Percentiles rank a stretch among this genome's conserved stretches.
These are phyloP conservation scores for Epinephelus lanceolatus DNA, from an alignment of 2,113 vertebrate species.

Conservation along the genomic window DNA sequence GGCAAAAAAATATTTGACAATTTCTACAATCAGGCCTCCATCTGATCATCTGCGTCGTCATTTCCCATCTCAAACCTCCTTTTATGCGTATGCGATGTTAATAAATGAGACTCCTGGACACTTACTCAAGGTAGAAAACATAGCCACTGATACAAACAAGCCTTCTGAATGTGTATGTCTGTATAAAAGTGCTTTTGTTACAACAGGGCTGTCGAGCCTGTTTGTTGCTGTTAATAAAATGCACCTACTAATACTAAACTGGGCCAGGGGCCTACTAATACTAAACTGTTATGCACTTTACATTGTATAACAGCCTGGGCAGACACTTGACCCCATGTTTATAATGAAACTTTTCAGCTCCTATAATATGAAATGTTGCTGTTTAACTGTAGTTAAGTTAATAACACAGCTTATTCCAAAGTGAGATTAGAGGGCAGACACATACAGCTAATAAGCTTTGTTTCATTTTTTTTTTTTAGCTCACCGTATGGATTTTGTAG, in stretches of 20 bases:
- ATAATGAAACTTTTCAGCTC: neutral
- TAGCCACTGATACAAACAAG: conserved; percentile 30
- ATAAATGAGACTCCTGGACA: too few species aligned
- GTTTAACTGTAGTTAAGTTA: neutral
- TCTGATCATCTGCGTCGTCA: too few species aligned
- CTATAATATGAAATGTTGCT: neutral
- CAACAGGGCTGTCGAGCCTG: neutral
- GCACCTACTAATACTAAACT: too few species aligned
- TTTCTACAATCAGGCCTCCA: too few species aligned
- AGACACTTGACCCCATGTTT: neutral
- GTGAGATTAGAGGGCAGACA: neutral
- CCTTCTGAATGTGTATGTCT: conserved; percentile 17
- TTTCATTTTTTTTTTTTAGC: too few species aligned
- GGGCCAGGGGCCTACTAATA: too few species aligned
- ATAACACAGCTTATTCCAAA: neutral
- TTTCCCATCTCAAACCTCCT: too few species aligned
- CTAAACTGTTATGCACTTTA: neutral
- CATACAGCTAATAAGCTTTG: too few species aligned
- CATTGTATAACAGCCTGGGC: neutral
- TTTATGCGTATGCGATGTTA: too few species aligned
- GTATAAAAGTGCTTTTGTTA: conserved; percentile 40
- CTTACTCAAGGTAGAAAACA: conserved; percentile 30
- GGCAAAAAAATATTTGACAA: too few species aligned
- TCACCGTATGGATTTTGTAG: too few species aligned
- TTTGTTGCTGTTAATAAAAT: neutral